Conservation (phyloP, 2,888 invertebrate species). For the Ophion ventricosus region DNA sequence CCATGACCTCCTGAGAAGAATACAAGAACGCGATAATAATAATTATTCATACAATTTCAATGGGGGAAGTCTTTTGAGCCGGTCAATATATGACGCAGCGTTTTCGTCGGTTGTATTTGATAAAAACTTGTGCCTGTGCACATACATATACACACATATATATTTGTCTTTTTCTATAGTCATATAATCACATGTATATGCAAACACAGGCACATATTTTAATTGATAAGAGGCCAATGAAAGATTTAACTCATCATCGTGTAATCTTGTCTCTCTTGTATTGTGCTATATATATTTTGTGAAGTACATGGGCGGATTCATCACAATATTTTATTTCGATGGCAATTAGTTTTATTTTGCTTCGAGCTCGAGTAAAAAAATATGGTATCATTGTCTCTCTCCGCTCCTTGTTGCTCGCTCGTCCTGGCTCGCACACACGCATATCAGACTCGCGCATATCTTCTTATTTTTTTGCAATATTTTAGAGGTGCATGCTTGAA, state of each 20-base stretch:
- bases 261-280: slow-evolving; percentile 13
- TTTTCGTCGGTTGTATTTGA: slow-evolving; percentile 44
- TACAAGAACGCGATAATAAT: slow-evolving; percentile 40
- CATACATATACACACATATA: neutral
- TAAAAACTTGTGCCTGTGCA: neutral
- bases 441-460: neutral
- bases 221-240: slow-evolving; percentile 28
- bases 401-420: neutral
- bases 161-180: neutral
- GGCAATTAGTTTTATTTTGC: slow-evolving; percentile 1
- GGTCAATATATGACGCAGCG: slow-evolving; percentile 29
- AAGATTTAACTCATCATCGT: slow-evolving; percentile 14
- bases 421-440: slow-evolving; percentile 9
- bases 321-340: slow-evolving; percentile 36
- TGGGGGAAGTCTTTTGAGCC: slow-evolving; percentile 32
- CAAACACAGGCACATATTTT: neutral
- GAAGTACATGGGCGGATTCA: slow-evolving; percentile 51
- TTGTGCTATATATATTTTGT: slow-evolving; percentile 34
- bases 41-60: slow-evolving; percentile 53
- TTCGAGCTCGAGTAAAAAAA: slow-evolving; percentile 59
- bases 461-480: slow-evolving; percentile 9
- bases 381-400: slow-evolving; percentile 39
- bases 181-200: neutral
- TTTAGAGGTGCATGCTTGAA: neutral
- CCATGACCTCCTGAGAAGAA: slow-evolving; percentile 45